phyloP scores from a whole-genome alignment of 2,797 vertebrate genomes.

The Coilia nasus region DNA sequence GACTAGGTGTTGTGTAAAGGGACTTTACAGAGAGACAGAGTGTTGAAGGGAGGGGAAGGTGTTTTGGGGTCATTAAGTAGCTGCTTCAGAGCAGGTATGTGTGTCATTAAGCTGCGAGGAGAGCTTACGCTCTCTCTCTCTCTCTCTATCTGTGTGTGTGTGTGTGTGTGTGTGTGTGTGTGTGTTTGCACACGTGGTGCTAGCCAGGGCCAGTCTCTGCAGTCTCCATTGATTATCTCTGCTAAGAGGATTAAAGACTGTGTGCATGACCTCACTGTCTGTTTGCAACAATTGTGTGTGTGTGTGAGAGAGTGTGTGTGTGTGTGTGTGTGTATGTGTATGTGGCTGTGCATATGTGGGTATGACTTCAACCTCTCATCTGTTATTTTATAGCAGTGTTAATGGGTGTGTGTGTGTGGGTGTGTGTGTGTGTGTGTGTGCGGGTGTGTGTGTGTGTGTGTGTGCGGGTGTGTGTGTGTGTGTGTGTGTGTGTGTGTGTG shows the following conservation, averaged over 20 bases:
- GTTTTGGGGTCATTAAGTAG: background rate
- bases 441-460: constrained; percentile 8
- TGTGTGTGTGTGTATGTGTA: background rate
- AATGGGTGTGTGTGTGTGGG: background rate
- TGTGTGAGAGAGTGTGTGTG: background rate
- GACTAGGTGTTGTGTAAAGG: too few species aligned
- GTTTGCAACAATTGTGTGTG: background rate
- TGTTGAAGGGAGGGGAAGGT: background rate
- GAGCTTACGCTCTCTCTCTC: background rate
- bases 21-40: background rate
- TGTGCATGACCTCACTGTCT: constrained; percentile 1
- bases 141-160: constrained; percentile 9
- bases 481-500: background rate
- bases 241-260: constrained; percentile 2
- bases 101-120: background rate
- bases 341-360: background rate
- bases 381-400: background rate
- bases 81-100: background rate
- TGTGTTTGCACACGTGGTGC: background rate
- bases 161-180: constrained; percentile 2
- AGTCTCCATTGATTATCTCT: constrained; percentile 9
- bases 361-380: background rate
- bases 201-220: background rate
- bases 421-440: too few species aligned
- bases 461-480: constrained; percentile 34